Percentiles rank a stretch among this genome's conserved stretches.
Conservation (phyloP, 2,888 invertebrate genomes). For the Hirtodrosophila cameraria region DNA sequence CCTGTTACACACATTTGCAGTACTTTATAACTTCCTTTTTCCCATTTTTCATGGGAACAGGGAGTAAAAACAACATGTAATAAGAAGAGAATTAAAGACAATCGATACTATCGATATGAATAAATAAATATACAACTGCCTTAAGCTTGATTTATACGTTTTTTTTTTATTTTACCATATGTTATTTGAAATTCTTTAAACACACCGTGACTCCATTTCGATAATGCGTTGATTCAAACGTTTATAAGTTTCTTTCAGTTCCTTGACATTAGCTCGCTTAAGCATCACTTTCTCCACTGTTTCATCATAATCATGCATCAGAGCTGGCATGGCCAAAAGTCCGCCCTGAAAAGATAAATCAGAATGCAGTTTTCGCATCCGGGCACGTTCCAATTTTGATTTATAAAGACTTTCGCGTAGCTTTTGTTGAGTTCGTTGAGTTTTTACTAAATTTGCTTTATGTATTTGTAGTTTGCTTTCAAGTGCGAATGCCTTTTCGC, state of each 20-base stretch:
- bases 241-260: constrained; percentile 40
- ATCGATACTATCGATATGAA: too few species aligned
- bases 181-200: constrained; percentile 11
- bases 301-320: constrained; percentile 78
- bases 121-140: too few species aligned
- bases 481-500: constrained; percentile 71
- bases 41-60: too few species aligned
- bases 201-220: constrained; percentile 17
- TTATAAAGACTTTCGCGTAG: constrained; percentile 59
- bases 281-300: constrained; percentile 49
- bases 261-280: constrained; percentile 26
- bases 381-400: constrained; percentile 62
- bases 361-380: constrained; percentile 50
- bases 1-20: too few species aligned
- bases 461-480: constrained; percentile 23
- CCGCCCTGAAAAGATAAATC: constrained; percentile 75
- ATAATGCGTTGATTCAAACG: constrained; percentile 25
- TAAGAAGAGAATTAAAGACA: too few species aligned
- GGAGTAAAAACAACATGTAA: too few species aligned
- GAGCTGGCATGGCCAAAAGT: constrained; percentile 74
- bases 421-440: not conserved
- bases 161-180: constrained; percentile 1
- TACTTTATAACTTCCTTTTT: too few species aligned
- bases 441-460: constrained; percentile 8
- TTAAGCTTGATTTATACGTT: not conserved